Evolutionary conservation across 2,888 invertebrate genomes (phyloP), one percentile per base, ranked within the genome.

Genomic region (Yponomeuta cagnagella): DNA sequence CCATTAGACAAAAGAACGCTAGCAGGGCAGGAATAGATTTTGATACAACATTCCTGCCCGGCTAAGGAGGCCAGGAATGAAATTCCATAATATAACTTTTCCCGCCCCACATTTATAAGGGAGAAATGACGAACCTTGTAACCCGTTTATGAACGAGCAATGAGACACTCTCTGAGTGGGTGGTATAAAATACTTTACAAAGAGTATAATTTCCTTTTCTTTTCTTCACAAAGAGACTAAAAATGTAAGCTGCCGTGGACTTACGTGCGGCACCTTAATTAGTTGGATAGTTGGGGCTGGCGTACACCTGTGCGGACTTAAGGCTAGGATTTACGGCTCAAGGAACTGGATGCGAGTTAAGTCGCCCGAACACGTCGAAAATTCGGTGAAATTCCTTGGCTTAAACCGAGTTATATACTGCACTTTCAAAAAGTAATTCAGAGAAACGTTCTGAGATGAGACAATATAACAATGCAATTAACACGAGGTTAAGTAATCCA

Each of bases 261-360:
- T 82, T 82, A 83, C 81, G 82, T 79, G 79, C 52, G 77, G 80
- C 80, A 81, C 81, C 82, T 85, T 88, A 88, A 88, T 88, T 88
- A 87, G 85, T 79, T 76, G 80, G 83, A 80, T 83, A 83, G 72
- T 70, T 68, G 33, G 31, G 68, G 37, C 33, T 68, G 33, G 48
- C 48, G 52, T 63, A 70, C 70, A 72, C 72, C 70, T 70, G 68
- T 64, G 67, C 69, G 68, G 66, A 68, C 68, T 52, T 67, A 52
- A 69, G n/a, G 65, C 70, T 48, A 70, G 63, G 83, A 85, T 84
- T 85, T 85, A 83, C 81, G 79, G 80, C 81, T 80, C 78, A 80
- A 80, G 78, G 77, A 77, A 77, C 72, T 74, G 73, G 74, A 76
- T 73, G 30, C 30, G 68, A 52, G n/a, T 67, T 43, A 67, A 67